Evolutionary conservation across 2,888 invertebrate genomes (phyloP), one percentile per base, ranked within the genome.

Genomic region (Drosophila prolongata): DNA sequence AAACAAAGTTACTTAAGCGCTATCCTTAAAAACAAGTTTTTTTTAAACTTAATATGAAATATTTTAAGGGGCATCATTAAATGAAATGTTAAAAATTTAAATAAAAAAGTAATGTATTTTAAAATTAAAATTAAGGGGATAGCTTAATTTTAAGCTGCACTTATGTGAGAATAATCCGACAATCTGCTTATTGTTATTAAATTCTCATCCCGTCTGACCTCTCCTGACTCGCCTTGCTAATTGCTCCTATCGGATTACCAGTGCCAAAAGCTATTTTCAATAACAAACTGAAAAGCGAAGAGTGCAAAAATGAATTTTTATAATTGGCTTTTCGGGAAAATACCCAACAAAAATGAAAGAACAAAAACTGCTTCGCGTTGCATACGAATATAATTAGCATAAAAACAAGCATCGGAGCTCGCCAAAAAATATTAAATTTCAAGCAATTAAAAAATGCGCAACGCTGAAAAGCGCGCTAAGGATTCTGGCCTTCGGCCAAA

Each of bases 401-500:
- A 76, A 84, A 77, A 69, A 73, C 53, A 77, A 75, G 64, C 64
- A 66, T 44, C 44, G 47, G 37, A 56, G 47, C 70, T 42, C 37
- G 47, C 24, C 42, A 34, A 56, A 78, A 87, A 85, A 86, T 86
- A 86, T 86, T 89, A 81, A 85, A 87, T 86, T 89, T 86, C 89
- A 89, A 40, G 88, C 79, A 89, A 89, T 85, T 82, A 87, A 89
- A 84, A 83, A 76, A 80, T 61, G 52, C 67, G 53, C 24, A 57
- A 59, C 61, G 68, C 77, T 68, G 54, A 50, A 78, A 84, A 89
- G 79, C 77, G 77, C 69, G 57, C 82, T 69, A 67, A 57, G 69
- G 65, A 72, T 82, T 54, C 67, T 52, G 87, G 78, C 78, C 83
- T 43, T 10, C 11, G 35, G 35, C 35, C 44, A 49, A 50, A 19